phyloP scores from a whole-genome alignment of 1,140 invertebrate genomes.

The Colletes latitarsis region DNA sequence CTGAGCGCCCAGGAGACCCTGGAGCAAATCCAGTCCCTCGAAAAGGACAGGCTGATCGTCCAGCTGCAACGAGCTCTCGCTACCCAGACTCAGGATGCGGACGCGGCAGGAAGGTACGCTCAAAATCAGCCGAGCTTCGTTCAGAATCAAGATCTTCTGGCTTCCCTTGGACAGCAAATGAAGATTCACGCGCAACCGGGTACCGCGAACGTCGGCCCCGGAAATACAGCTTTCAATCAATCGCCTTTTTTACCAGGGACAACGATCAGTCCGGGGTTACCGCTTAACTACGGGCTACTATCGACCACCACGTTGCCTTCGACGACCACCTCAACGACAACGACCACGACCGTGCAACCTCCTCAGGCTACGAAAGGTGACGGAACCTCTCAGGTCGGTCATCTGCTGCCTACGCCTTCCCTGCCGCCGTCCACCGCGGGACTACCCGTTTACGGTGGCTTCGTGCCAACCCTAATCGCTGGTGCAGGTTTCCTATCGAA shows the following conservation, averaged over 20 bases:
- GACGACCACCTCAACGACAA: conserved; percentile 44
- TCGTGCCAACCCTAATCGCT: conserved; percentile 64
- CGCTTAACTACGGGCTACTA: conserved; percentile 59
- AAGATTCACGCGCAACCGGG: conserved; percentile 38
- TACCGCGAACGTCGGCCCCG: conserved; percentile 16
- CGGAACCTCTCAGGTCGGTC: conserved; percentile 43
- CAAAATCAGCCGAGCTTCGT: conserved; percentile 66
- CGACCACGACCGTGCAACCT: conserved; percentile 22
- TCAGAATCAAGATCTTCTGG: conserved; percentile 61
- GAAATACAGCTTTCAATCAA: conserved; percentile 56
- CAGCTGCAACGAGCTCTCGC: conserved; percentile 72
- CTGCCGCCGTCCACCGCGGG: not conserved
- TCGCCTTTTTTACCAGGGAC: conserved; percentile 61
- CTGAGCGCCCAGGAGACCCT: conserved; percentile 69
- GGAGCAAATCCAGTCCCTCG: conserved; percentile 71
- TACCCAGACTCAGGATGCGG: conserved; percentile 38
- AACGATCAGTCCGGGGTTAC: conserved; percentile 49
- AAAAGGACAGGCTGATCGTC: conserved; percentile 74
- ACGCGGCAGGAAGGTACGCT: conserved; percentile 61
- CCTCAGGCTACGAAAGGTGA: conserved; percentile 38
- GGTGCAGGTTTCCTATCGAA: conserved; percentile 56
- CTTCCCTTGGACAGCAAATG: conserved; percentile 49
- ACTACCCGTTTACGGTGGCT: conserved; percentile 66
- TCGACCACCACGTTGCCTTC: conserved; percentile 47
- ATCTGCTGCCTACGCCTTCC: conserved; percentile 35